Evolutionary conservation across 2,888 invertebrate species (phyloP), one percentile per base, ranked within the genome.

Genomic region (Clusia tigrina): DNA sequence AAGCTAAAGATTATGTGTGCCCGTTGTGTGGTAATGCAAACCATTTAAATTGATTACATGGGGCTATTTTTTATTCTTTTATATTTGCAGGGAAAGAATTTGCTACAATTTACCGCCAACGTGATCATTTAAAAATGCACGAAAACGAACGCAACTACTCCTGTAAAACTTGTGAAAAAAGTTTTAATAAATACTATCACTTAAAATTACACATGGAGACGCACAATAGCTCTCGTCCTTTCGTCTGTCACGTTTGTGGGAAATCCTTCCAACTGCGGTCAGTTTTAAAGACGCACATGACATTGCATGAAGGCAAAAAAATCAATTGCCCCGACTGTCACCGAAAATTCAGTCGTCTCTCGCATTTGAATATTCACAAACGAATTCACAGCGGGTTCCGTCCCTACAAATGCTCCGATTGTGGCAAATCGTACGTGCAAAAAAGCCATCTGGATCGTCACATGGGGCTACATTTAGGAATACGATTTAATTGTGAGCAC

Each of bases 361-460:
- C 74, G 1, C 69, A 74, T 54, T 56, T 75, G 18, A 71, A 71
- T 62, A 54, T 72, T 0, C 75, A 77, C 64, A 55, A 65, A 56
- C 66, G 74, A 10, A 63, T 66, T 12, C 75, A 76, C 57, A 71
- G 70, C 1, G 75, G 73, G 17, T 66, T 71, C 32, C 62, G 70
- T 12, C 75, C 76, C 12, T 76, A 74, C 53, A 56, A 64, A 12
- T 77, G 77, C 24, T 38, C 64, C 18, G 17, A 70, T 2, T 75
- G 75, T 54, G 61, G 70, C 1, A 67, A 65, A 20, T 62, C 67
- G 9, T 74, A 73, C 61, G 71, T 69, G 54, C 72, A 72, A 54
- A 71, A 71, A 56, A 72, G 71, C 1, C 74, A 74, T 26, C 65
- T 75, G 53, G 72, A 73, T 65, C 72, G 71, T 2, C 74, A 75